Percentiles rank a stretch among this genome's conserved stretches.
Evolutionary conservation across 2,797 vertebrate genomes (phyloP).

Genomic region (Moxostoma hubbsi): DNA sequence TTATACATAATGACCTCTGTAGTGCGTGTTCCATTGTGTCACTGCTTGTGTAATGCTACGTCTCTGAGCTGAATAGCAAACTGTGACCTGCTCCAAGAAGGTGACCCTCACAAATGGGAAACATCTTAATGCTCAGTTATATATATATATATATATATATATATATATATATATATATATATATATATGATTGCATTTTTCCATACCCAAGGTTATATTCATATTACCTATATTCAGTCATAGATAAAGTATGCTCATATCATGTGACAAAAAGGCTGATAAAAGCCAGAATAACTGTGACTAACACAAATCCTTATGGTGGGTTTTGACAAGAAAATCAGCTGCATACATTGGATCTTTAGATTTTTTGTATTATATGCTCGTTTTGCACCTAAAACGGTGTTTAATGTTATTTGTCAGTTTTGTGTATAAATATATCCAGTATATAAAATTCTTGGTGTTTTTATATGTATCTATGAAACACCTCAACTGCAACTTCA

Average conservation of each 20-base stretch:
- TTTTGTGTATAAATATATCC: background rate
- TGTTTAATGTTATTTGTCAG: background rate
- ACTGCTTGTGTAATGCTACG: constrained; percentile 1
- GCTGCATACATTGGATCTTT: constrained; percentile 5
- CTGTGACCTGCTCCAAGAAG: constrained; percentile 14
- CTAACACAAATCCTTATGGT: background rate
- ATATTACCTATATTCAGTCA: no score
- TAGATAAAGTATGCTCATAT: constrained; percentile 7
- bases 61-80: constrained; percentile 44
- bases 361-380: background rate
- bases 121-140: constrained; percentile 14
- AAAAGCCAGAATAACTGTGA: constrained; percentile 22
- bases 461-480: no score
- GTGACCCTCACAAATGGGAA: constrained; percentile 35
- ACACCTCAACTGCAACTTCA: no score
- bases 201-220: constrained; percentile 32
- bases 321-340: constrained; percentile 36
- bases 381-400: background rate
- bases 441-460: no score
- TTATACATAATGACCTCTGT: background rate
- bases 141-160: background rate
- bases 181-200: constrained; percentile 18
- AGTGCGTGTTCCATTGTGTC: constrained; percentile 10
- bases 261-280: background rate
- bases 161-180: no score